These are phyloP conservation scores for Vanessa atalanta DNA, from an alignment of 1,140 invertebrate genomes.

Conservation along the genomic window DNA sequence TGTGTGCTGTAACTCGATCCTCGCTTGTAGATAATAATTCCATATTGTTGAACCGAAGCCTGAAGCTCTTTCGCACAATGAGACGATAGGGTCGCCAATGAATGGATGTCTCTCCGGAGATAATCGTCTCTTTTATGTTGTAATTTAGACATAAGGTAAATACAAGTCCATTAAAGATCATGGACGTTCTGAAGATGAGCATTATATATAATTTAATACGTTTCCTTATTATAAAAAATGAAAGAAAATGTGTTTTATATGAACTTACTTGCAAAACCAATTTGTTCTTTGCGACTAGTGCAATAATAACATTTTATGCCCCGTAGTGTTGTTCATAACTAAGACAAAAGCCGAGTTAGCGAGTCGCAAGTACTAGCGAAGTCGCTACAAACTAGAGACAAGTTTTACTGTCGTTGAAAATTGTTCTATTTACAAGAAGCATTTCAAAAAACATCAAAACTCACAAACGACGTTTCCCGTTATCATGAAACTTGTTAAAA, in stretches of 20 bases:
- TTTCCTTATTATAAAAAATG: background rate
- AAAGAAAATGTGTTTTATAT: background rate
- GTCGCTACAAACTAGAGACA: background rate
- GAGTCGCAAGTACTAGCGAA: too few species aligned
- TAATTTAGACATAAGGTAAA: constrained; percentile 34
- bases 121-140: constrained; percentile 33
- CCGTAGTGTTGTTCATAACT: too few species aligned
- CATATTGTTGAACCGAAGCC: constrained; percentile 41
- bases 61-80: constrained; percentile 36
- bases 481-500: constrained; percentile 42
- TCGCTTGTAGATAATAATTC: constrained; percentile 49
- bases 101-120: constrained; percentile 39
- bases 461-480: constrained; percentile 38
- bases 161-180: constrained; percentile 27
- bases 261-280: too few species aligned
- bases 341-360: too few species aligned
- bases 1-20: constrained; percentile 48
- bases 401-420: constrained; percentile 8
- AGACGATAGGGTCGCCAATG: constrained; percentile 35
- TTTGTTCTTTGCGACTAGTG: too few species aligned
- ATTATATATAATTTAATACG: background rate
- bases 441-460: constrained; percentile 33
- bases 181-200: background rate
- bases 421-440: constrained; percentile 2
- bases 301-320: too few species aligned